phyloP scores from a whole-genome alignment of 2,797 vertebrate genomes.

The Telmatherina bonti region DNA sequence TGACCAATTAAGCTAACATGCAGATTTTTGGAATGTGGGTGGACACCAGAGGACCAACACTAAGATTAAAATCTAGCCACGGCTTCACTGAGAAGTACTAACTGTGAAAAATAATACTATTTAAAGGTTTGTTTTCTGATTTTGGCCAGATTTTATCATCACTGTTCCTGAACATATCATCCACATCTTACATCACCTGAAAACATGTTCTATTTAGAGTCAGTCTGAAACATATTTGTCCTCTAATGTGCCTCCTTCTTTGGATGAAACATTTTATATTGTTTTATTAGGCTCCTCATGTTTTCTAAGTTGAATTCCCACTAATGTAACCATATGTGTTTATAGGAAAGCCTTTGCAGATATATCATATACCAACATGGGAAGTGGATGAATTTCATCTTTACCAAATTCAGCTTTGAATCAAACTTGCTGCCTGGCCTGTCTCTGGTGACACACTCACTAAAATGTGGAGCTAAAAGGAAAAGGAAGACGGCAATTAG shows the following conservation, averaged over 20 bases:
- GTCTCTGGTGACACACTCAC: constrained; percentile 42
- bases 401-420: constrained; percentile 14
- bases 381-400: constrained; percentile 25
- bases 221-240: not conserved
- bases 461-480: constrained; percentile 47
- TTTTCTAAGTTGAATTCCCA: not conserved
- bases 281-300: not conserved
- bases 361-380: constrained; percentile 23
- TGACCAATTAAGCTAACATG: too few species aligned
- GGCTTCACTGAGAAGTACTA: too few species aligned
- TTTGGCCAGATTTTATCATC: not conserved
- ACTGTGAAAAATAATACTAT: not conserved
- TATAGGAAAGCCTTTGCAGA: not conserved
- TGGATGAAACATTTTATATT: not conserved
- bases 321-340: not conserved
- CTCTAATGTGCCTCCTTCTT: not conserved
- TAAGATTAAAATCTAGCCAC: too few species aligned
- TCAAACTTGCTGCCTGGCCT: constrained; percentile 18
- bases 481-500: constrained; percentile 82
- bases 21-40: too few species aligned
- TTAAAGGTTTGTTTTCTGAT: not conserved
- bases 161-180: not conserved
- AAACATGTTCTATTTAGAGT: too few species aligned
- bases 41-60: too few species aligned
- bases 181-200: not conserved